A percentile compares a stretch with the other conserved stretches of the same genome.
Evolutionary conservation across 1,140 invertebrate genomes (phyloP).

Genomic region (Danaus plexippus): DNA sequence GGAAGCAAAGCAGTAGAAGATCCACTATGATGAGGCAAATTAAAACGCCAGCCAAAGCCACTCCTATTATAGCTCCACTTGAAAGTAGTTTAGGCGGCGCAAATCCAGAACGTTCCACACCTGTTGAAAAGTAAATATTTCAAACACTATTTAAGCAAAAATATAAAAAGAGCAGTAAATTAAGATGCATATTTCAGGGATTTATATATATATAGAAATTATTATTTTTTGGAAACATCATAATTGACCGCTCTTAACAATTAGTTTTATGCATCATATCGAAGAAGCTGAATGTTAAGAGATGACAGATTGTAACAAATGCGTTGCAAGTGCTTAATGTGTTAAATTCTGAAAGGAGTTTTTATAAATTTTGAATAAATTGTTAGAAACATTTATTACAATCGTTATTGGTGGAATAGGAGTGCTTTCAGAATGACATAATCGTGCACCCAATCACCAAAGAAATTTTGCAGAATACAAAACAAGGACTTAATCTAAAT

Average conservation of each 20-base stretch:
- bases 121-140: conserved; percentile 50
- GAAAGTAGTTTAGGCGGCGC: conserved; percentile 75
- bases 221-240: conserved; percentile 9
- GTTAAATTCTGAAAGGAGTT: conserved; percentile 4
- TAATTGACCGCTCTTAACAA: conserved; percentile 35
- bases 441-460: conserved; percentile 67
- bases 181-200: conserved; percentile 9
- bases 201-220: conserved; percentile 12
- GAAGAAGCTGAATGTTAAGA: conserved; percentile 60
- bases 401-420: conserved; percentile 50
- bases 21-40: conserved; percentile 84
- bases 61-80: conserved; percentile 83
- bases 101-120: conserved; percentile 71
- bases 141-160: conserved; percentile 8
- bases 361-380: neutral
- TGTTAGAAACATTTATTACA: conserved; percentile 48
- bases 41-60: conserved; percentile 81
- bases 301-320: conserved; percentile 58
- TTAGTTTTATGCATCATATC: conserved; percentile 62
- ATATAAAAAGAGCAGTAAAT: conserved; percentile 42
- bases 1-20: conserved; percentile 81
- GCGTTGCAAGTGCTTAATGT: conserved; percentile 27
- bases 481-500: conserved; percentile 13
- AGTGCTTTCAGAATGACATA: conserved; percentile 61
- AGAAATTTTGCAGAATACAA: conserved; percentile 26